A percentile compares a stretch with the other conserved stretches of the same genome.
These are phyloP conservation scores for Cephalotes varians DNA, from an alignment of 2,888 invertebrate species.

Conservation along the genomic window DNA sequence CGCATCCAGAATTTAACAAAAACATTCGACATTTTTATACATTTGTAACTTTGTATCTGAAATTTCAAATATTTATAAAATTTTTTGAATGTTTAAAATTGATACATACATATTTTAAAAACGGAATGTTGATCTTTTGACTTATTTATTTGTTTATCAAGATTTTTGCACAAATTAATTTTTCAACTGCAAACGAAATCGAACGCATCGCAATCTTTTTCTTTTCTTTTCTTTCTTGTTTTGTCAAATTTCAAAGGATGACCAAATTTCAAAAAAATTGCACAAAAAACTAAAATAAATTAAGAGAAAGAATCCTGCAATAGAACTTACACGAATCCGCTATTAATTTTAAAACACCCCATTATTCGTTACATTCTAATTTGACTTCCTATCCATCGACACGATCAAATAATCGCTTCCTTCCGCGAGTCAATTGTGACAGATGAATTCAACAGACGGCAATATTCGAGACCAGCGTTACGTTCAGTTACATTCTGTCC, in stretches of 20 bases:
- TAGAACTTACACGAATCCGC: neutral
- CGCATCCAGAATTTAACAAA: constrained; percentile 4
- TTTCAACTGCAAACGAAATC: neutral
- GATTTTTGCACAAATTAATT: neutral
- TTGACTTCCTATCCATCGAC: constrained; percentile 18
- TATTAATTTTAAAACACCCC: neutral
- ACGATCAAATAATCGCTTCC: constrained; percentile 36
- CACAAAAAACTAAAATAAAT: neutral
- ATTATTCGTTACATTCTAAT: constrained; percentile 28
- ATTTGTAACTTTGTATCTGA: neutral
- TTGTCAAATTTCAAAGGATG: neutral
- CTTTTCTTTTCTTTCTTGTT: neutral
- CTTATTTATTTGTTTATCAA: neutral
- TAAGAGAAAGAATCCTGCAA: neutral
- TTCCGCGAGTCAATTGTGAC: constrained; percentile 12
- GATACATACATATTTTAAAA: neutral
- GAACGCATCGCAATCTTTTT: neutral
- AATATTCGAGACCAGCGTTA: constrained; percentile 34
- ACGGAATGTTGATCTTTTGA: neutral
- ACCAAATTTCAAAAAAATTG: neutral
- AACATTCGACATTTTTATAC: constrained; percentile 9
- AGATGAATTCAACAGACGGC: constrained; percentile 55
- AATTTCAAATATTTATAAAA: constrained; percentile 11
- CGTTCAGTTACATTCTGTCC: constrained; percentile 51
- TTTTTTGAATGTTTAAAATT: neutral